A percentile compares a stretch with the other conserved stretches of the same genome.
Conservation (phyloP, 2,113 vertebrate species). For the Gallinago media region DNA sequence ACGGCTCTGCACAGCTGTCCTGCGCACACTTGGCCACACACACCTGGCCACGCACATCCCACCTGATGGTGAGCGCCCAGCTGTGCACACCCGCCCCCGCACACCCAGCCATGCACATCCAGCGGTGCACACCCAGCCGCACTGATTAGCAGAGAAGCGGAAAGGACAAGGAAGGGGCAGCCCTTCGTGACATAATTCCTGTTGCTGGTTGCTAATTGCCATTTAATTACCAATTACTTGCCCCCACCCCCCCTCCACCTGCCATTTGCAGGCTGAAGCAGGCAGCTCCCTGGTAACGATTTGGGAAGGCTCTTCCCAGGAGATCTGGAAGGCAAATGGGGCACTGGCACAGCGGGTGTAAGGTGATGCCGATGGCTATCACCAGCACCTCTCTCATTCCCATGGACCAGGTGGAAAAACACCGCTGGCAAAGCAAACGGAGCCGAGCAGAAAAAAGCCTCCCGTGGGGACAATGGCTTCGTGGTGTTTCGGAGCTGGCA, state of each 20-base stretch:
- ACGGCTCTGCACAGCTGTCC: fast-evolving
- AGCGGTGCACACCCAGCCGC: fast-evolving
- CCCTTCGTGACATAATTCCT: fast-evolving
- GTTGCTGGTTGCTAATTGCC: not conserved
- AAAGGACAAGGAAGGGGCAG: not conserved
- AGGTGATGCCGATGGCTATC: constrained; percentile 43
- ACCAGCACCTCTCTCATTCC: not conserved
- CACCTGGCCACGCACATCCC: fast-evolving
- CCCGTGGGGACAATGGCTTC: fast-evolving
- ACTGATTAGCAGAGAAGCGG: not conserved
- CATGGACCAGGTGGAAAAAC: not conserved
- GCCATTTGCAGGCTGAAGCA: not conserved
- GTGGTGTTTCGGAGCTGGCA: fast-evolving
- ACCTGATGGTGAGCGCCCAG: too few relatives aligned
- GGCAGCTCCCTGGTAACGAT: not conserved
- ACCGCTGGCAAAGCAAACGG: not conserved
- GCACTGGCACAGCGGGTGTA: not conserved
- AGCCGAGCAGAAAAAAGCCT: not conserved
- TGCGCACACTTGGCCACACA: not conserved
- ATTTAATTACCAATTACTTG: not conserved
- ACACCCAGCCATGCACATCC: fast-evolving
- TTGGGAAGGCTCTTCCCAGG: not conserved
- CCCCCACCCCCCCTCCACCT: too few relatives aligned
- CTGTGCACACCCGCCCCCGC: fast-evolving
- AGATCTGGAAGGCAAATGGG: constrained; percentile 47